phyloP scores from a whole-genome alignment of 1,140 invertebrate genomes.

The Grapholita molesta region DNA sequence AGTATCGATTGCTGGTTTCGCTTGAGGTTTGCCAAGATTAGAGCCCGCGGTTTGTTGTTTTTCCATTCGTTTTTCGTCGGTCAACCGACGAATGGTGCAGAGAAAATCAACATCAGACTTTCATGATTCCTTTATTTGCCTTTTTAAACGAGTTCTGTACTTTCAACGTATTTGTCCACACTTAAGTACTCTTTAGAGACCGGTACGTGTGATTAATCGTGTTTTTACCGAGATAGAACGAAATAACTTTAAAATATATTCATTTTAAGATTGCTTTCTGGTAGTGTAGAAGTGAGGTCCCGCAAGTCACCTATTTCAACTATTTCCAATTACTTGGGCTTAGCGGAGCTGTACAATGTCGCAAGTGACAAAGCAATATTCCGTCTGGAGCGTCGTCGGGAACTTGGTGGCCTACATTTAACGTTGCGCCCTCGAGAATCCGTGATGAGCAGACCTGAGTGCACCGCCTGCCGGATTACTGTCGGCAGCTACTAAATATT shows the following conservation, averaged over 20 bases:
- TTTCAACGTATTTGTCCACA: background rate
- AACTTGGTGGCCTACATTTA: constrained; percentile 73
- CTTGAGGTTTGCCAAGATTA: constrained; percentile 16
- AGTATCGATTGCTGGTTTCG: constrained; percentile 2
- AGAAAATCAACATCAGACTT: constrained; percentile 15
- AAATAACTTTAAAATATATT: background rate
- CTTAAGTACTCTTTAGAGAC: background rate
- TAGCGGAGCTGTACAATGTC: constrained; percentile 65
- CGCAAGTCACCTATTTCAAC: constrained; percentile 63
- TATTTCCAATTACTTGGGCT: constrained; percentile 76
- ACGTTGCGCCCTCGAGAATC: constrained; percentile 65
- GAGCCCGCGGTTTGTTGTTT: constrained; percentile 14
- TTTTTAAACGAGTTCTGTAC: background rate
- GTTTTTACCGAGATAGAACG: background rate
- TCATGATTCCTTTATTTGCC: background rate
- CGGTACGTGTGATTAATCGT: background rate
- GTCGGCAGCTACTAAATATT: constrained; percentile 57
- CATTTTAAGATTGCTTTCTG: background rate
- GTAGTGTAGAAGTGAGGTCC: constrained; percentile 27
- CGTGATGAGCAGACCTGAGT: constrained; percentile 58
- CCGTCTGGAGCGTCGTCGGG: constrained; percentile 45
- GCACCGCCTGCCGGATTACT: constrained; percentile 59
- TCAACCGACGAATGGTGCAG: constrained; percentile 7
- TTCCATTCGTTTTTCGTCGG: constrained; percentile 14
- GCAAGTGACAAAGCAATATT: constrained; percentile 77